Percentiles rank a stretch among this genome's conserved stretches.
These are phyloP conservation scores for Nymphalis io DNA, from an alignment of 1,140 invertebrate species.

Conservation along the genomic window DNA sequence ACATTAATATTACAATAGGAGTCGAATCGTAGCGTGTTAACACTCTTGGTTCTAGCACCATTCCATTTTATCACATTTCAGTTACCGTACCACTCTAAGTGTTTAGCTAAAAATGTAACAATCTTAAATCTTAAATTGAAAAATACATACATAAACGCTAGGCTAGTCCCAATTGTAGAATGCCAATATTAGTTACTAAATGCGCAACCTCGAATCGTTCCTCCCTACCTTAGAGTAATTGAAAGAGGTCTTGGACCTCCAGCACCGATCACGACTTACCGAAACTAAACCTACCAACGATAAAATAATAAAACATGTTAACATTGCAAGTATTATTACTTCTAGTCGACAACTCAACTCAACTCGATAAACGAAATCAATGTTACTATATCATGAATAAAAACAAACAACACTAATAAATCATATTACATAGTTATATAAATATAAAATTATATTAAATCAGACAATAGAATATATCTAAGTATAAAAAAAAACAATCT, in stretches of 20 bases:
- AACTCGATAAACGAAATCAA: constrained; percentile 63
- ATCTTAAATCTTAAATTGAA: constrained; percentile 80
- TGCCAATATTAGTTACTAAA: constrained; percentile 81
- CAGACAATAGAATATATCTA: constrained; percentile 82
- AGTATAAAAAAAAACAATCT: constrained; percentile 82
- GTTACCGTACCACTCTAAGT: constrained; percentile 82
- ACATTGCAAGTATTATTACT: constrained; percentile 56
- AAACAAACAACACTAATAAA: constrained; percentile 83
- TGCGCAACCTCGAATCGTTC: constrained; percentile 76
- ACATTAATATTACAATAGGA: constrained; percentile 79
- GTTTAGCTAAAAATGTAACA: constrained; percentile 82
- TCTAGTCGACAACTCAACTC: constrained; percentile 57
- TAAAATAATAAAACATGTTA: constrained; percentile 75
- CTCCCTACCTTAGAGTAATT: constrained; percentile 71
- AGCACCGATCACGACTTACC: constrained; percentile 65
- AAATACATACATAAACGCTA: constrained; percentile 81
- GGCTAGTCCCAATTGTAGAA: constrained; percentile 82
- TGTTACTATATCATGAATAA: constrained; percentile 78
- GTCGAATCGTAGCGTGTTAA: constrained; percentile 79
- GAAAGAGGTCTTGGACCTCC: constrained; percentile 71
- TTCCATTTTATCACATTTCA: constrained; percentile 82
- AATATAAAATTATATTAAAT: constrained; percentile 81
- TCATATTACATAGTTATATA: constrained; percentile 77
- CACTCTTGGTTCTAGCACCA: constrained; percentile 81
- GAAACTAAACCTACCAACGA: constrained; percentile 76